Evolutionary conservation across 2,888 invertebrate genomes (phyloP).

Genomic region (Heliconius cydno): DNA sequence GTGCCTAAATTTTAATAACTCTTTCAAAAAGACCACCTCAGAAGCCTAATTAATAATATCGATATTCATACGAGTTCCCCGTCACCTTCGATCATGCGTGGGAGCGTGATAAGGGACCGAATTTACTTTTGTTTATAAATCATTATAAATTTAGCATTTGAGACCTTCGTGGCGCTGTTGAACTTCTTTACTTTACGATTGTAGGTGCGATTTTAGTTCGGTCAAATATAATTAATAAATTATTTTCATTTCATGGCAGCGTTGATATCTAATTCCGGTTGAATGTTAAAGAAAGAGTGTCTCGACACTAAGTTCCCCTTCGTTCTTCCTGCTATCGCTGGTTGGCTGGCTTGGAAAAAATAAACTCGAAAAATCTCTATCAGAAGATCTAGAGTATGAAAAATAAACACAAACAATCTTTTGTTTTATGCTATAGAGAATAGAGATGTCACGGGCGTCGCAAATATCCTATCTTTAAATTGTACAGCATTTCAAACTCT

Average conservation of each 20-base stretch:
- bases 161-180: not conserved
- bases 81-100: slow-evolving; percentile 15
- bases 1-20: no score
- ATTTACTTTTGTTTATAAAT: not conserved
- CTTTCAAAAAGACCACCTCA: slow-evolving; percentile 27
- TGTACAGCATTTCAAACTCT: not conserved
- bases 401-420: not conserved
- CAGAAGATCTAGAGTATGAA: not conserved
- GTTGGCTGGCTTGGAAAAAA: no score
- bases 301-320: not conserved
- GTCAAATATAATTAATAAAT: no score
- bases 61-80: slow-evolving; percentile 24
- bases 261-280: no score
- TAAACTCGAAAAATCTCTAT: not conserved
- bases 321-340: not conserved
- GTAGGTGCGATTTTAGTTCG: no score
- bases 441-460: slow-evolving; percentile 18
- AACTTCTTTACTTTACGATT: no score
- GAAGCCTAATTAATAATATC: slow-evolving; percentile 23
- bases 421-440: slow-evolving; percentile 5
- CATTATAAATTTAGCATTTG: not conserved
- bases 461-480: not conserved
- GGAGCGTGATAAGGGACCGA: not conserved
- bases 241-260: no score
- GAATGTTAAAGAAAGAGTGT: not conserved